These are phyloP conservation scores for Brenthis daphne DNA, from an alignment of 2,888 invertebrate species.

Conservation along the genomic window DNA sequence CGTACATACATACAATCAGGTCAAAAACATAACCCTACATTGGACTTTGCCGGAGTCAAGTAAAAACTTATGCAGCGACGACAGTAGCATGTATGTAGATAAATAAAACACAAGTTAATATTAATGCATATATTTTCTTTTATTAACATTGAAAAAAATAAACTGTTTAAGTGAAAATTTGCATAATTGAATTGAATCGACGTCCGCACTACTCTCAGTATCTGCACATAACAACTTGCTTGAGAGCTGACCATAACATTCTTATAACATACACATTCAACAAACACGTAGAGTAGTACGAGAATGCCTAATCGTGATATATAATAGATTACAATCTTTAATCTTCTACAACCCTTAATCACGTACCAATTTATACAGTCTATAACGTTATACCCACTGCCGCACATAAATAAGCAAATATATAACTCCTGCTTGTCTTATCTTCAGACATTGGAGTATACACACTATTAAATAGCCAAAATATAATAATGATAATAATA, in stretches of 20 bases:
- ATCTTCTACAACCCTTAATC: slow-evolving; percentile 61
- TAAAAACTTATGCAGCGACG: too few relatives aligned
- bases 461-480: slow-evolving; percentile 6
- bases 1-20: too few relatives aligned
- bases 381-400: slow-evolving; percentile 70
- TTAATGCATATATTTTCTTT: slow-evolving; percentile 78
- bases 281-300: slow-evolving; percentile 58
- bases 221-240: slow-evolving; percentile 57
- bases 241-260: slow-evolving; percentile 59
- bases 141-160: slow-evolving; percentile 75
- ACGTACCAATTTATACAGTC: slow-evolving; percentile 72
- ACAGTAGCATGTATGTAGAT: not conserved
- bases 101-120: slow-evolving; percentile 58
- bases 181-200: slow-evolving; percentile 70
- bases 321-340: slow-evolving; percentile 58
- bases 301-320: slow-evolving; percentile 43
- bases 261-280: slow-evolving; percentile 51
- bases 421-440: slow-evolving; percentile 32
- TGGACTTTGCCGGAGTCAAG: too few relatives aligned
- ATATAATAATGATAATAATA: not conserved
- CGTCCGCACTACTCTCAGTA: slow-evolving; percentile 62
- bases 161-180: slow-evolving; percentile 71
- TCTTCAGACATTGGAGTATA: slow-evolving; percentile 32
- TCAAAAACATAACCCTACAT: too few relatives aligned
- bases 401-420: slow-evolving; percentile 57